These are phyloP conservation scores for Oryctes rhinoceros DNA, from an alignment of 1,140 invertebrate genomes.

Conservation along the genomic window DNA sequence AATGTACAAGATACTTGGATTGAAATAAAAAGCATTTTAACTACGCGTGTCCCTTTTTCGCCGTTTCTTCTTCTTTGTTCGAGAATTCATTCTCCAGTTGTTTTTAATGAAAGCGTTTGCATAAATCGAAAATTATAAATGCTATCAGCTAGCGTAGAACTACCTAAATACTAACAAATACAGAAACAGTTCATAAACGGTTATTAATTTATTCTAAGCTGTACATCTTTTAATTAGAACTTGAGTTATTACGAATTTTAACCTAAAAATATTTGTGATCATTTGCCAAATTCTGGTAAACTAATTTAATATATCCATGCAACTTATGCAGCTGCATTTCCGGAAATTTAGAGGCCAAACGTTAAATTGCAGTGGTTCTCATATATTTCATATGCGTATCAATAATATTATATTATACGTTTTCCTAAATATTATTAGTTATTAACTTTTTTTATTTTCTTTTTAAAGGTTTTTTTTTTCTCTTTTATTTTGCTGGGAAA, in stretches of 20 bases:
- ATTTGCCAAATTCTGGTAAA: constrained; percentile 60
- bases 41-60: too few species aligned
- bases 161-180: too few species aligned
- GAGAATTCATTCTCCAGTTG: too few species aligned
- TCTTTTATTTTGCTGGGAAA: constrained; percentile 38
- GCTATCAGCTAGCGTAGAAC: too few species aligned
- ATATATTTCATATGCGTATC: constrained; percentile 20
- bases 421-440: constrained; percentile 32
- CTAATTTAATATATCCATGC: constrained; percentile 59
- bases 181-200: too few species aligned
- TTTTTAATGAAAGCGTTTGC: too few species aligned
- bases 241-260: constrained; percentile 55
- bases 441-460: neutral
- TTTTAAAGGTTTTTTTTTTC: constrained; percentile 14
- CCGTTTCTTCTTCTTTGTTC: too few species aligned
- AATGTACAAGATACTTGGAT: too few species aligned
- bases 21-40: too few species aligned
- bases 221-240: constrained; percentile 37
- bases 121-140: too few species aligned
- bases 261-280: constrained; percentile 58
- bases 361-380: constrained; percentile 54
- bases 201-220: neutral
- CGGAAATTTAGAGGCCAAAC: constrained; percentile 62
- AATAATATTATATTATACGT: constrained; percentile 16
- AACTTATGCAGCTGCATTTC: constrained; percentile 56